Base-by-base conservation (phyloP, 1,140 invertebrate species). In the Eciton burchellii region DNA sequence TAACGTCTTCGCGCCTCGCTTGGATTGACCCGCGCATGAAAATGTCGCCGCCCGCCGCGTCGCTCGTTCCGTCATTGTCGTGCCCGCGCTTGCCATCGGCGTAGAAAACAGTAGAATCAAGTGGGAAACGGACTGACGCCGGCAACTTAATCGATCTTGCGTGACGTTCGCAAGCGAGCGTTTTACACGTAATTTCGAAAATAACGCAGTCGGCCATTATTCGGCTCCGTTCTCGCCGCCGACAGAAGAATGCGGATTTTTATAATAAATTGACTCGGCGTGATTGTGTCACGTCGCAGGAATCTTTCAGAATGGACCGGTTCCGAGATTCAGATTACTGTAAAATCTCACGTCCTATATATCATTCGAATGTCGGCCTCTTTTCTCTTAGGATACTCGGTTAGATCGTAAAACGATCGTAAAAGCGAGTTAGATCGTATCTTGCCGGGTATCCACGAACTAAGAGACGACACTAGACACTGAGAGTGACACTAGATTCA, bases 1-100 rank as follows among this genome's bases (percentile, higher is more conserved):
- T 90, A 90, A 92, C 89, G 86, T 89, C 86, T 92, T 91, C 82
- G 82, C 88, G 81, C 79, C 85, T 81, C 62, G 71, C 47, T 52
- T 52, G 70, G 68, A 54, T 73, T 43, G 54, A 85, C 56, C 62
- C 68, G 84, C 77, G 79, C 85, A 70, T 86, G 84, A 82, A 85
- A 86, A 86, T 70, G 84, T n/a, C 56, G 47, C 79, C 29, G 54
- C 49, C 66, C 66, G 65, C 73, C 52, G 70, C 8, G 63, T n/a
- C n/a, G 76, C 85, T 76, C 52, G 59, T 76, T 77, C 79, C 63
- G 63, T 85, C 60, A 47, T 24, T 16, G 4, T 62, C 41, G 19
- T 62, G 35, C 35, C 6, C 35, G 35, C 6, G 6, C 35, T 35
- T 35, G 2, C 2, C 6, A 35, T 35, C 35, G 6, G n/a, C n/a